Base-by-base conservation (phyloP, 2,797 vertebrate genomes). In the Masticophis lateralis region DNA sequence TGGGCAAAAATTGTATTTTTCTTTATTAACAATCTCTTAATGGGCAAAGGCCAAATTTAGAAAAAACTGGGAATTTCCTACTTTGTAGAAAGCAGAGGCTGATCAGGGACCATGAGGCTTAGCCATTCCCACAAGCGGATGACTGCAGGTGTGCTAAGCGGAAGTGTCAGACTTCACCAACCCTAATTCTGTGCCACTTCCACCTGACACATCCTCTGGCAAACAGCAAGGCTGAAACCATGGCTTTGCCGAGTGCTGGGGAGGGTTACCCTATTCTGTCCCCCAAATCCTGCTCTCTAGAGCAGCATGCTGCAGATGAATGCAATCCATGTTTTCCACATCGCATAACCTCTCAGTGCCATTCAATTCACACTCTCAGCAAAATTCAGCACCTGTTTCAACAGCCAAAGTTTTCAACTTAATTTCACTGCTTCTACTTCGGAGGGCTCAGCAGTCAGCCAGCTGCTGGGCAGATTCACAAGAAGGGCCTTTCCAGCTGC, bases 31-130 rank as follows among this genome's bases (percentile, higher is more conserved):
- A 27, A n/a, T 25, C n/a, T 74, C 20, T 59, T 69, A 16, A 69
- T 0, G 13, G 53, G 63, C 43, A 4, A 69, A 25, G 13, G 13
- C 57, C 37, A 27, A 25, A n/a, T 20, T 57, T 88, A 47, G 43
- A 60, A 9, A 20, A 55, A n/a, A 28, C 27, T 27, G 60, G n/a
- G 20, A 16, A 43, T 37, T 57, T 59, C 25, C n/a, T 61, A 11
- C 20, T n/a, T 28, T 3, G 8, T 4, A 37, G 16, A 79, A 79
- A 37, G 69, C 32, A 20, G 69, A 79, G 53, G 32, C 2, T 47
- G 14, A 2, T 11, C 2, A 22, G 63, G 7, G 28, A n/a, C 51
- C 2, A 9, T 1, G 1, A 28, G 18, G 1, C n/a, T 27, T 10
- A 7, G 69, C 37, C n/a, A 51, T 53, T 53, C 51, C 51, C 51